These are phyloP conservation scores for Amiota minor DNA, from an alignment of 2,888 invertebrate genomes.

Conservation along the genomic window DNA sequence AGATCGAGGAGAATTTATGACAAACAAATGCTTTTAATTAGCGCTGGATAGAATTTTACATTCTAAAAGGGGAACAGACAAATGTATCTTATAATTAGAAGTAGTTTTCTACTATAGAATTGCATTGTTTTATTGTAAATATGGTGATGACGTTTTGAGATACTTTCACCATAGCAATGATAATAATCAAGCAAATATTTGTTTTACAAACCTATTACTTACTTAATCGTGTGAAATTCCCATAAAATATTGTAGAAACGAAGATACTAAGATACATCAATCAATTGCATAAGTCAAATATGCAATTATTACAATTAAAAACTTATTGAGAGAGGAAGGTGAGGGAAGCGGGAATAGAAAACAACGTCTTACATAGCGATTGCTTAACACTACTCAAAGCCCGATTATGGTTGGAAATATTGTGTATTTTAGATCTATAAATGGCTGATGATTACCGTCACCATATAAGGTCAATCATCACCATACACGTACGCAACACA, in stretches of 20 bases:
- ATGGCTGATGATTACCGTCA: background rate
- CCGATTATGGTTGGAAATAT: conserved; percentile 20
- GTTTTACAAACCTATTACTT: background rate
- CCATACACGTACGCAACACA: too few species aligned
- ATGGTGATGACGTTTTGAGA: too few species aligned
- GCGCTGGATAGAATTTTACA: background rate
- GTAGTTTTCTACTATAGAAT: too few species aligned
- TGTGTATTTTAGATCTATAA: conserved; percentile 13
- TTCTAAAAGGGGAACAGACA: too few species aligned
- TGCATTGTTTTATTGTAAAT: too few species aligned
- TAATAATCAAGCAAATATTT: background rate
- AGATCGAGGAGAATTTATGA: conserved; percentile 15
- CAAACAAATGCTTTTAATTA: conserved; percentile 22
- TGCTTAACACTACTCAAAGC: conserved; percentile 12
- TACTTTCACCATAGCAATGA: too few species aligned
- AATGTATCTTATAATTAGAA: too few species aligned
- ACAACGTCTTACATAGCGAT: background rate
- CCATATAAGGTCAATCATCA: too few species aligned
- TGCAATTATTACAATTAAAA: conserved; percentile 5
- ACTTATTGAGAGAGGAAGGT: background rate
- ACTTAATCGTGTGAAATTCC: conserved; percentile 19
- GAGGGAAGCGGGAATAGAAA: background rate
- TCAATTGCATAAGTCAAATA: conserved; percentile 10
- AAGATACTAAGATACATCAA: background rate
- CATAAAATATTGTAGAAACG: background rate